Percentiles rank a stretch among this genome's conserved stretches.
These are phyloP conservation scores for Apteryx mantelli DNA, from an alignment of 2,113 vertebrate species.

Conservation along the genomic window DNA sequence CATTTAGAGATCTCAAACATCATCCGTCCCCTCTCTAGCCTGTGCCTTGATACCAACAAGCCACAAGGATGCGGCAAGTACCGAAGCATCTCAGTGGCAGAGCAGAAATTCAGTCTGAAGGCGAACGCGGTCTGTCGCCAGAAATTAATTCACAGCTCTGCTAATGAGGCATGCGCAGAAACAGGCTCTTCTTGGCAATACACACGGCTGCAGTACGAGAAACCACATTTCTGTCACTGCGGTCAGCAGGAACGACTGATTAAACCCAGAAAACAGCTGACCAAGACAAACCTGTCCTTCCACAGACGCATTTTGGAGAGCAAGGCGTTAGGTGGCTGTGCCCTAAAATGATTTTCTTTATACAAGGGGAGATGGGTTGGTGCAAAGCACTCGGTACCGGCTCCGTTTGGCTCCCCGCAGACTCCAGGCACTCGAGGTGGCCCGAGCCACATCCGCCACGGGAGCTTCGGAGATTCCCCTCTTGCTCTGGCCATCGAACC, in stretches of 20 bases:
- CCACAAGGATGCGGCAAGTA: neutral
- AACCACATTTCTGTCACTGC: neutral
- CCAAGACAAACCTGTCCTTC: neutral
- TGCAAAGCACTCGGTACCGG: neutral
- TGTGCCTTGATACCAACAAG: neutral
- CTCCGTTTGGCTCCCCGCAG: neutral
- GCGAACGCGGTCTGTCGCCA: neutral
- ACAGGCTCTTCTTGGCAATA: conserved; percentile 36
- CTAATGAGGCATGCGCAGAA: neutral
- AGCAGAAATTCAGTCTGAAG: conserved; percentile 6
- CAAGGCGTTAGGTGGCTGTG: neutral
- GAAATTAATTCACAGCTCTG: conserved; percentile 23
- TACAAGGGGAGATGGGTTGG: neutral
- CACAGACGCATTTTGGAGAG: neutral
- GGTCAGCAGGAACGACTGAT: conserved; percentile 1
- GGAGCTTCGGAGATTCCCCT: neutral
- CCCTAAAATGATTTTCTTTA: neutral
- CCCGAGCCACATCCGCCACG: neutral
- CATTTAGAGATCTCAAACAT: neutral
- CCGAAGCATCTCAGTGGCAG: neutral
- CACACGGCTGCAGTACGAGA: neutral
- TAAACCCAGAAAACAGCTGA: conserved; percentile 31
- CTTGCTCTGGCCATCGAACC: neutral
- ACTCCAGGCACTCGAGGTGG: neutral
- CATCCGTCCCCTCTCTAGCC: neutral